Base-by-base conservation (phyloP, 1,140 invertebrate species). In the Meteorus sp. region DNA sequence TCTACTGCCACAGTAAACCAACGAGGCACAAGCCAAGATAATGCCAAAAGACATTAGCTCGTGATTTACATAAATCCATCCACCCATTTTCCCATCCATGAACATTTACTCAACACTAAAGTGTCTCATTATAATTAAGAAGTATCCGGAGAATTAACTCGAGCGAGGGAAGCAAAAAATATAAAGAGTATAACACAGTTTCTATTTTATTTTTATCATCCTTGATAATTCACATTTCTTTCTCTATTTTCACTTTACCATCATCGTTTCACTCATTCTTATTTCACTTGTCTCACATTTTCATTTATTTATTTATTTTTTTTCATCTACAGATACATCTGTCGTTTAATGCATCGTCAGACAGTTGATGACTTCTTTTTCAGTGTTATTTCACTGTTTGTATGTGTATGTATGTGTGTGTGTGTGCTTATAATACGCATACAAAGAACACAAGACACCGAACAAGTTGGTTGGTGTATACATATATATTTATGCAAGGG, bases 11-110 rank as follows among this genome's bases (percentile, higher is more conserved):
- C n/a, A n/a, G n/a, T n/a, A n/a, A n/a, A n/a, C n/a, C n/a, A n/a
- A n/a, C n/a, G n/a, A n/a, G n/a, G n/a, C n/a, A 68, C 67, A 31
- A 52, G 54, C 59, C 64, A 70, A 73, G 71, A n/a, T 78, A 78
- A 78, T 77, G 74, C 69, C 72, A 70, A 68, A 77, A 77, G 76
- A 78, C 76, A 78, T 78, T 78, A 77, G 74, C 75, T 67, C 54
- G 59, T 71, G 68, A 77, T 78, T 78, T 74, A 72, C 76, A 78
- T 77, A 78, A 78, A 77, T 68, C 65, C 68, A 62, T 59, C 60
- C 51, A 3, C 27, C 58, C 33, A 22, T 15, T n/a, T 7, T 9
- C 17, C 9, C 27, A 23, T 45, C 23, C 15, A 45, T 29, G 11
- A 44, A 15, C 25, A n/a, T n/a, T n/a, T n/a, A n/a, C n/a, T n/a